phyloP scores from a whole-genome alignment of 2,113 vertebrate species.

The Pluvianellus socialis region DNA sequence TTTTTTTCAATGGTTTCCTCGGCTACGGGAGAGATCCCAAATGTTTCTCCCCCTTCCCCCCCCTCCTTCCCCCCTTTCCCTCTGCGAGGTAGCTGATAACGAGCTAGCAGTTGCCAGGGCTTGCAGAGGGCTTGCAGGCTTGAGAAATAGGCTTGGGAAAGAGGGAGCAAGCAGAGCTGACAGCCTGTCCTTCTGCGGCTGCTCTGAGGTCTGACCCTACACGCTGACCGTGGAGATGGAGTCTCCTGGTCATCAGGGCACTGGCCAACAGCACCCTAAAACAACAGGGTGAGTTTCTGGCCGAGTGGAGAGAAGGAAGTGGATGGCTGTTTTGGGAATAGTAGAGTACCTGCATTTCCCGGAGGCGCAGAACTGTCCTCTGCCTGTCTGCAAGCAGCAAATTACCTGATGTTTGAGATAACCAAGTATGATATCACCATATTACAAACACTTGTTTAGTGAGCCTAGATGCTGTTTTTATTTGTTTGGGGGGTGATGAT shows the following conservation, averaged over 20 bases:
- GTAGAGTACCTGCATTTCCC: background rate
- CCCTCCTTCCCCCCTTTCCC: rapidly evolving
- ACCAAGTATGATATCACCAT: background rate
- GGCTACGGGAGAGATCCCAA: background rate
- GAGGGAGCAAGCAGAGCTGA: background rate
- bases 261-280: background rate
- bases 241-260: rapidly evolving
- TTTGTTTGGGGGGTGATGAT: background rate
- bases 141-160: background rate
- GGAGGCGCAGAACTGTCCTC: background rate
- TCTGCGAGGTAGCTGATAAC: background rate
- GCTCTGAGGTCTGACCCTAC: background rate
- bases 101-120: background rate
- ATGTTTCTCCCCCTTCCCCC: no score
- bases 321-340: rapidly evolving
- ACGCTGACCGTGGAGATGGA: rapidly evolving
- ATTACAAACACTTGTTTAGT: background rate
- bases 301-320: background rate
- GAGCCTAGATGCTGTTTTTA: background rate
- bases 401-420: background rate
- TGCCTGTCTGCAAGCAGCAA: background rate
- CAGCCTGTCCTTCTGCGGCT: background rate
- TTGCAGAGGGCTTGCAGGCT: background rate
- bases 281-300: rapidly evolving
- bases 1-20: background rate